phyloP scores from a whole-genome alignment of 2,113 vertebrate genomes.

The Python bivittatus region DNA sequence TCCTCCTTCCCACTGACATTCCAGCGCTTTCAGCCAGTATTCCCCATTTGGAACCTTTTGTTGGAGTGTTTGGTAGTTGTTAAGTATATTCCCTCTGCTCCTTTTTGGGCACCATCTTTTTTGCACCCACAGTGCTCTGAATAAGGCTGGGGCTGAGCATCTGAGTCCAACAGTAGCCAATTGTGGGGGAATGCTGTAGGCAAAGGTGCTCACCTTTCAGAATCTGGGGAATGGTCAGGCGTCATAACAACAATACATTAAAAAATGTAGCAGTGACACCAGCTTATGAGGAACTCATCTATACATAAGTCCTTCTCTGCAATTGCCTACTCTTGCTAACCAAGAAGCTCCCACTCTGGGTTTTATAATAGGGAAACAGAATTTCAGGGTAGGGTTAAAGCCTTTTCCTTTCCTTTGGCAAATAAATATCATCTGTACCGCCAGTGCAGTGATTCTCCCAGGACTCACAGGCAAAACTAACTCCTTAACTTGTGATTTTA shows the following conservation, averaged over 20 bases:
- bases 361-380: not conserved
- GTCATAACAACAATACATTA: not conserved
- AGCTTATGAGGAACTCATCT: not conserved
- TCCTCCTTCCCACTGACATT: not conserved
- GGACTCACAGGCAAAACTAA: conserved; percentile 39
- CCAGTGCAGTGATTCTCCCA: conserved; percentile 19
- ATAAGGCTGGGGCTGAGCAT: too few relatives aligned
- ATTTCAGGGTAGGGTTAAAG: not conserved
- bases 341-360: fast-evolving
- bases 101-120: not conserved
- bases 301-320: not conserved
- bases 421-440: not conserved
- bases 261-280: not conserved
- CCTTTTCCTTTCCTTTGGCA: conserved; percentile 10
- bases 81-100: not conserved
- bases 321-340: not conserved
- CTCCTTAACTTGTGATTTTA: conserved; percentile 47
- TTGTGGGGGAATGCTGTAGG: not conserved
- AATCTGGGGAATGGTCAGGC: not conserved
- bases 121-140: not conserved
- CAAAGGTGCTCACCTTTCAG: not conserved
- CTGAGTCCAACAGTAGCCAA: not conserved
- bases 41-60: not conserved
- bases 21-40: not conserved
- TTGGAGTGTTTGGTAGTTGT: not conserved